Conservation (phyloP, 2,888 invertebrate species). For the Parnassius orleans region DNA sequence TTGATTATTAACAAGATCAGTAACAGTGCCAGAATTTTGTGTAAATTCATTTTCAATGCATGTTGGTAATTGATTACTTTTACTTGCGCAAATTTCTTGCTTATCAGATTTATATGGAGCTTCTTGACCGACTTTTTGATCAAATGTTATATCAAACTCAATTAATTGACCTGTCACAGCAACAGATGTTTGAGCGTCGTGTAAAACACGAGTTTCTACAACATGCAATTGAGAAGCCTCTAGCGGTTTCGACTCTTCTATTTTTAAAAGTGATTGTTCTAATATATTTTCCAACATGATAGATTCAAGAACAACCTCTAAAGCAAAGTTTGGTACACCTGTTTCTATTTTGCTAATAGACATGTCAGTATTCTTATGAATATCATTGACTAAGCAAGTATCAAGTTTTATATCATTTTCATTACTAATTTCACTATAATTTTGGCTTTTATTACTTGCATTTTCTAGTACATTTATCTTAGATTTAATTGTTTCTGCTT, state of each 20-base stretch:
- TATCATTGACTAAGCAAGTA: too few relatives aligned
- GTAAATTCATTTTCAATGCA: not conserved
- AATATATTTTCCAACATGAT: constrained; percentile 29
- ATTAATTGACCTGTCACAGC: constrained; percentile 32
- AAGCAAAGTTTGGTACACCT: constrained; percentile 8
- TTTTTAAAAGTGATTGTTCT: constrained; percentile 4
- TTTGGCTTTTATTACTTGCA: not conserved
- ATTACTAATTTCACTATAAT: not conserved
- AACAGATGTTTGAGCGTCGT: constrained; percentile 29
- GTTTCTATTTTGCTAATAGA: not conserved
- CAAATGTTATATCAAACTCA: constrained; percentile 23
- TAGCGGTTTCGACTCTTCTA: constrained; percentile 6
- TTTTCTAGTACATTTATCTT: too few relatives aligned
- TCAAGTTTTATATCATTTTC: not conserved
- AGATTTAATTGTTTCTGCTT: too few relatives aligned
- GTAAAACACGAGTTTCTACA: constrained; percentile 8
- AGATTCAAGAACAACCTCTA: constrained; percentile 25
- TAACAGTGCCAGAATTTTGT: not conserved
- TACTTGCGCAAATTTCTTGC: not conserved
- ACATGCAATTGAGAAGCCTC: constrained; percentile 4
- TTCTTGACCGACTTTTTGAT: not conserved
- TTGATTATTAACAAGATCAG: not conserved
- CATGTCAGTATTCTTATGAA: not conserved
- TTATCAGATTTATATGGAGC: not conserved
- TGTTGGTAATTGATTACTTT: not conserved